These are phyloP conservation scores for Melanotaenia boesemani DNA, from an alignment of 2,797 vertebrate species.

Conservation along the genomic window DNA sequence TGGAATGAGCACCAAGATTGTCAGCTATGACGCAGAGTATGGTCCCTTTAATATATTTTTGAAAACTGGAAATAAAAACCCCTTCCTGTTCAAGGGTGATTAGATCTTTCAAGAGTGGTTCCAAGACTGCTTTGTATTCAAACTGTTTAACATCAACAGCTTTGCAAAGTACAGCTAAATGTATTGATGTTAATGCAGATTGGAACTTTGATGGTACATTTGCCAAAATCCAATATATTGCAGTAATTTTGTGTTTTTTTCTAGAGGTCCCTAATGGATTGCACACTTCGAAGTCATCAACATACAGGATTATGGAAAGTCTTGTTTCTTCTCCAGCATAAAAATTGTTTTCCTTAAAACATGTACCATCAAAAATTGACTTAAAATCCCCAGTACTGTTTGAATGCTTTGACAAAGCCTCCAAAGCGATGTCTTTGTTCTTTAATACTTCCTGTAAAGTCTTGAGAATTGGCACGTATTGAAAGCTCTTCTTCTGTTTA, in stretches of 20 bases:
- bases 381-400: constrained; percentile 20
- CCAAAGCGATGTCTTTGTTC: constrained; percentile 38
- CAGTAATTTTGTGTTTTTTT: constrained; percentile 61
- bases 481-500: constrained; percentile 42
- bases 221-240: constrained; percentile 59
- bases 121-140: no score
- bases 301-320: constrained; percentile 49
- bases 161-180: no score
- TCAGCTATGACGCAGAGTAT: no score
- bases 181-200: constrained; percentile 45
- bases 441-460: constrained; percentile 37
- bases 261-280: constrained; percentile 45
- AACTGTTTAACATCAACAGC: no score
- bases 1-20: no score
- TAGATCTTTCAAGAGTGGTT: no score
- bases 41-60: no score
- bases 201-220: constrained; percentile 31
- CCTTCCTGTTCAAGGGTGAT: no score
- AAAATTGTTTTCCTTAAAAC: constrained; percentile 46
- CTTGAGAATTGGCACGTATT: constrained; percentile 48
- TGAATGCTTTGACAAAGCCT: constrained; percentile 15
- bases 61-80: no score
- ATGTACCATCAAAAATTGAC: constrained; percentile 45
- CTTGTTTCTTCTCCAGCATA: constrained; percentile 37
- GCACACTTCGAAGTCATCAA: constrained; percentile 12